These are phyloP conservation scores for Trichoplax adhaerens DNA, from an alignment of 37 sponge, comb jelly and placozoan genomes.

Conservation along the genomic window DNA sequence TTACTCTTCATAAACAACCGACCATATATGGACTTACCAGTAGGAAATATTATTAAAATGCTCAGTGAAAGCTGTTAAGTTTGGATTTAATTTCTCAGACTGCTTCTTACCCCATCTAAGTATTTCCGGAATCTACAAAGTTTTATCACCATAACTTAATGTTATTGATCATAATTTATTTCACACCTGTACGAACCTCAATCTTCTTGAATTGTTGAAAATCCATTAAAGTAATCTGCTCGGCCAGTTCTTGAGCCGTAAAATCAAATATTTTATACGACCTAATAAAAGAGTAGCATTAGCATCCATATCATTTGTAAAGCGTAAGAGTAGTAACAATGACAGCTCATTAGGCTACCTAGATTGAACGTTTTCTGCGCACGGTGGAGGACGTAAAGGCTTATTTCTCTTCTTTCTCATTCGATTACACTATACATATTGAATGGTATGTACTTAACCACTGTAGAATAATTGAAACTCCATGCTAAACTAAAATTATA, in stretches of 20 bases:
- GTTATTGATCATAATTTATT: no score
- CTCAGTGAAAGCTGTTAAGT: conserved; percentile 64
- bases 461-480: no score
- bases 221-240: conserved; percentile 72
- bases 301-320: conserved; percentile 2
- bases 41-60: conserved; percentile 83
- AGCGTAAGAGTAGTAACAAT: conserved; percentile 4
- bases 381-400: background rate
- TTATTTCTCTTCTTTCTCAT: background rate
- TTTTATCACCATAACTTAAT: background rate
- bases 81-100: conserved; percentile 64
- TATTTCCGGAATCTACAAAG: conserved; percentile 52
- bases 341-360: background rate
- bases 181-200: conserved; percentile 26
- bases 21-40: conserved; percentile 17
- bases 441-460: no score
- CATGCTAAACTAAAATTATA: no score
- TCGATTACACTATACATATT: no score
- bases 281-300: conserved; percentile 3
- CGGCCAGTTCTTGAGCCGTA: conserved; percentile 32
- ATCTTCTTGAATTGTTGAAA: conserved; percentile 56
- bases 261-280: conserved; percentile 27
- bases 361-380: no score
- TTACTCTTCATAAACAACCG: no score
- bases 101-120: conserved; percentile 68